A percentile compares a stretch with the other conserved stretches of the same genome.
Evolutionary conservation across 2,113 vertebrate genomes (phyloP).

Genomic region (Trematomus loennbergii): DNA sequence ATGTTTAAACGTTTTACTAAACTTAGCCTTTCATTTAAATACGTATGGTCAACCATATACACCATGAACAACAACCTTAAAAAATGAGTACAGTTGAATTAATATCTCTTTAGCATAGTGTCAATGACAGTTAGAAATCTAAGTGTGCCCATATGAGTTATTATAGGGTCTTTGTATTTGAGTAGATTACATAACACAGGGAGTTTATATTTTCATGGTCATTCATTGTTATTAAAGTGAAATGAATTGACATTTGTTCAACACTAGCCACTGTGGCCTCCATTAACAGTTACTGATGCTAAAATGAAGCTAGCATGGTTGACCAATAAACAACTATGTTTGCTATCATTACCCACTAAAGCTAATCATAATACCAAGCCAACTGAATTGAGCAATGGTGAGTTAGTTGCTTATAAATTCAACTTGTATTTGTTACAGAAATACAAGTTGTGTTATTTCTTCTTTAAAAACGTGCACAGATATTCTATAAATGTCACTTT

Average conservation of each 20-base stretch:
- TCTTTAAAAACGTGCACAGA: background rate
- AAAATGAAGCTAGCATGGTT: background rate
- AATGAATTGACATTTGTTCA: background rate
- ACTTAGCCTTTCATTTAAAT: background rate
- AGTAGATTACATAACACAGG: too few species aligned
- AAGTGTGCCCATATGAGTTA: background rate
- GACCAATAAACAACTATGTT: background rate
- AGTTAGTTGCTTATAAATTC: background rate
- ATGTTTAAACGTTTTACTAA: background rate
- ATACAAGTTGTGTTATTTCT: background rate
- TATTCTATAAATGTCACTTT: background rate
- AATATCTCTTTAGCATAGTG: background rate
- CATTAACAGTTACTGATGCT: background rate
- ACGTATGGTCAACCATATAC: background rate
- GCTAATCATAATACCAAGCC: background rate
- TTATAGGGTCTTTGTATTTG: background rate
- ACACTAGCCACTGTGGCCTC: background rate
- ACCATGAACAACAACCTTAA: background rate
- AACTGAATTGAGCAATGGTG: background rate
- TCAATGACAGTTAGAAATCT: background rate
- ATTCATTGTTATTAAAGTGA: background rate
- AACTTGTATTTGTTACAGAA: background rate
- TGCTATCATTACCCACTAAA: constrained; percentile 5
- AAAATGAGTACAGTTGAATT: background rate
- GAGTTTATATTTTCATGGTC: background rate